phyloP scores from a whole-genome alignment of 1,140 invertebrate genomes.

The Hesperophylax magnus region DNA sequence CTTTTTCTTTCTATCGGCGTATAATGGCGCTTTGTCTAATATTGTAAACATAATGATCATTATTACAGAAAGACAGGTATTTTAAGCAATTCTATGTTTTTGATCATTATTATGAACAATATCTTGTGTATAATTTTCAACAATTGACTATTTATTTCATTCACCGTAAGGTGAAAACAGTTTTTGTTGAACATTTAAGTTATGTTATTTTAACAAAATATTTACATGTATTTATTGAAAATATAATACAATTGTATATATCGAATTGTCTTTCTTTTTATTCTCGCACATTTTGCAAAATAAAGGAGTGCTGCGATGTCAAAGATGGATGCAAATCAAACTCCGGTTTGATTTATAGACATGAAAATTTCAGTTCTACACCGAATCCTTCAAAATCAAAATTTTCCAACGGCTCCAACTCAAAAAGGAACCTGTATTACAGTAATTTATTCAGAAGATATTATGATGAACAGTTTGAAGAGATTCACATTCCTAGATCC shows the following conservation, averaged over 20 bases:
- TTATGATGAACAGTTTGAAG: conserved; percentile 7
- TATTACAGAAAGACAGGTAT: no score
- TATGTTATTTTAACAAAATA: conserved; percentile 8
- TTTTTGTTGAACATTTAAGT: conserved; percentile 8
- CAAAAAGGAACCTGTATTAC: conserved; percentile 1
- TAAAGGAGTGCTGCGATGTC: conserved; percentile 3
- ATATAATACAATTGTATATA: conserved; percentile 12
- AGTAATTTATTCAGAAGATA: conserved; percentile 19
- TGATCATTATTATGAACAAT: no score
- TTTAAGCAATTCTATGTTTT: no score
- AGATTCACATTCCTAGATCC: background rate
- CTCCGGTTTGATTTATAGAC: background rate
- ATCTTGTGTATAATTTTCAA: background rate
- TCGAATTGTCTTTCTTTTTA: conserved; percentile 1
- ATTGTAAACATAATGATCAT: no score
- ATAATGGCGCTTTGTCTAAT: no score
- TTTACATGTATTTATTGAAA: conserved; percentile 17
- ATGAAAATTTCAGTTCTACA: background rate
- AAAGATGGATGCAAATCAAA: background rate
- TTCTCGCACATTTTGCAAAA: background rate
- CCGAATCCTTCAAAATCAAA: background rate
- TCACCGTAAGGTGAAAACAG: background rate
- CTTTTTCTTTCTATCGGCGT: no score
- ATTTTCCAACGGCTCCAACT: background rate
- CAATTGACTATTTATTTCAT: background rate